Conservation (phyloP, 1,140 invertebrate species). For the Macrobrachium rosenbergii region DNA sequence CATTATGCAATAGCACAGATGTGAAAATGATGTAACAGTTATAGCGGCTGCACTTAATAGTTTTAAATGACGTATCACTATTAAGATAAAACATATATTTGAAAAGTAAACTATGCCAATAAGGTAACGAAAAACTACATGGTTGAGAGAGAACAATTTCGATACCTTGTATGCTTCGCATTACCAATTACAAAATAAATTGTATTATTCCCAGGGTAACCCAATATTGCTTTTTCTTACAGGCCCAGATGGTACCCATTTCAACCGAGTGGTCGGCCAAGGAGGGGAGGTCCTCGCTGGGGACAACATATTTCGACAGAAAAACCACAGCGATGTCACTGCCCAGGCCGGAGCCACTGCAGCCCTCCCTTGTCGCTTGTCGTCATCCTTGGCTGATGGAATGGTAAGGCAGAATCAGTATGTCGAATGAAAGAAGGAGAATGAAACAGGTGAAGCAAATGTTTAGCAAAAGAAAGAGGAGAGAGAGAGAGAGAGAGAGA, state of each 20-base stretch:
- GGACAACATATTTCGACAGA: conserved; percentile 82
- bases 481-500: conserved; percentile 33
- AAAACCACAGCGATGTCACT: conserved; percentile 83
- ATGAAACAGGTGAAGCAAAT: neutral
- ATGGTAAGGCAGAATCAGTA: conserved; percentile 77
- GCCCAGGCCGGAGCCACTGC: conserved; percentile 87
- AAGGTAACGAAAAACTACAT: too few species aligned
- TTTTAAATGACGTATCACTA: too few species aligned
- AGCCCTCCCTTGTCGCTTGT: conserved; percentile 83
- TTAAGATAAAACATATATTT: too few species aligned
- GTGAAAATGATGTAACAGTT: too few species aligned
- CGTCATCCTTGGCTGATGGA: conserved; percentile 84
- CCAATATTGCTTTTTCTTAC: too few species aligned
- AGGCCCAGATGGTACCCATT: neutral
- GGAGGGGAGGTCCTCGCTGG: conserved; percentile 65
- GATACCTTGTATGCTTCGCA: too few species aligned
- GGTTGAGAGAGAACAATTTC: too few species aligned
- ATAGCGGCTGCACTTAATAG: too few species aligned
- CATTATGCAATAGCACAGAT: too few species aligned
- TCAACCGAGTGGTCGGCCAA: neutral
- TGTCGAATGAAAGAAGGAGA: neutral
- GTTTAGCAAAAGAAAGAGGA: neutral
- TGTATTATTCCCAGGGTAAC: too few species aligned
- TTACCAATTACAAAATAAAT: too few species aligned
- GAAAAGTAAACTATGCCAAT: too few species aligned